A percentile compares a stretch with the other conserved stretches of the same genome.
Evolutionary conservation across 2,888 invertebrate species (phyloP).

Genomic region (Drosophila nr. medialis): DNA sequence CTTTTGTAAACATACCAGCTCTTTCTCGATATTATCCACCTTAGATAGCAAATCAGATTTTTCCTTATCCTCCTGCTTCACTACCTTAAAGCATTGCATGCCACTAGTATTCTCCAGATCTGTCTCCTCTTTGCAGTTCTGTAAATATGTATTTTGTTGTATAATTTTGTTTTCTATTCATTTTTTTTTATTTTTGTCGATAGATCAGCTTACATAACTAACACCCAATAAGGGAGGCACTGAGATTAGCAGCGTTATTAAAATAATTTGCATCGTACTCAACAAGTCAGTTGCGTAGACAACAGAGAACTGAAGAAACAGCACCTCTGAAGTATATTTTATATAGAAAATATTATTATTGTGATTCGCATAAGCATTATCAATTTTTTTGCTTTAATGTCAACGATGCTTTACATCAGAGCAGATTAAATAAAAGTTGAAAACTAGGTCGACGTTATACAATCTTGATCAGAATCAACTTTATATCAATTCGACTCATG

Average conservation of each 20-base stretch:
- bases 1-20: neutral
- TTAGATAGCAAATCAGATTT: neutral
- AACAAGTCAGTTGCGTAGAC: too few relatives aligned
- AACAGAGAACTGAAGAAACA: neutral
- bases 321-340: neutral
- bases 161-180: neutral
- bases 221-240: neutral
- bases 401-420: neutral
- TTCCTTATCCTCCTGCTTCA: neutral
- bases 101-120: neutral
- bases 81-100: neutral
- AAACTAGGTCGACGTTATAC: too few relatives aligned
- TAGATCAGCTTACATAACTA: neutral
- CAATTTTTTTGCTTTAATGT: neutral
- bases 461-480: too few relatives aligned
- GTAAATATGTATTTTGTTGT: neutral
- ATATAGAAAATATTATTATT: neutral
- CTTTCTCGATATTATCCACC: neutral
- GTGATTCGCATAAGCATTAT: neutral
- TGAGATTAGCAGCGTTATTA: neutral
- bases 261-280: neutral
- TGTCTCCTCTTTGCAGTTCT: fast-evolving
- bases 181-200: neutral
- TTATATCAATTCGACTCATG: too few relatives aligned
- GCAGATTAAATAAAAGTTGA: too few relatives aligned